Conservation (phyloP, 2,888 invertebrate species). For the Hypomecis atomaria region DNA sequence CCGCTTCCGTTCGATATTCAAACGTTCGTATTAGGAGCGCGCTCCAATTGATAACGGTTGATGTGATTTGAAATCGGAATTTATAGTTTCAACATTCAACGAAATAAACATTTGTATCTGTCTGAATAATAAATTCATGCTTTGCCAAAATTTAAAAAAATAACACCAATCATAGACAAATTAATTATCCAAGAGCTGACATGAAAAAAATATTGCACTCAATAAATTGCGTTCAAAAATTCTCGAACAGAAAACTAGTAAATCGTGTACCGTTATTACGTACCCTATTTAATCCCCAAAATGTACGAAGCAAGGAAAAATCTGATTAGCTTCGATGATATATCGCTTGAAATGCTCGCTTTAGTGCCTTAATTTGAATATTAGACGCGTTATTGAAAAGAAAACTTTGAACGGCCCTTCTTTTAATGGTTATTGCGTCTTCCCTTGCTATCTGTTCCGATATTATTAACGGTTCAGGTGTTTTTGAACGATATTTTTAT, state of each 20-base stretch:
- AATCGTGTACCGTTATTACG: conserved; percentile 40
- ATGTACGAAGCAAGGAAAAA: conserved; percentile 47
- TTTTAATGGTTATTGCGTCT: conserved; percentile 83
- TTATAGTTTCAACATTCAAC: neutral
- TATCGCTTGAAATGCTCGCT: conserved; percentile 77
- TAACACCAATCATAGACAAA: neutral
- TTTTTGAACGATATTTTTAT: conserved; percentile 36
- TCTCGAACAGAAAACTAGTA: conserved; percentile 40
- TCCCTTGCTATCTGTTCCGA: conserved; percentile 61
- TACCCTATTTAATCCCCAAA: conserved; percentile 46
- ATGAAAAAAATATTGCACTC: conserved; percentile 10
- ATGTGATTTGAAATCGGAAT: conserved; percentile 45
- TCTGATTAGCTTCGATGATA: conserved; percentile 73
- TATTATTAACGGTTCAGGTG: conserved; percentile 58
- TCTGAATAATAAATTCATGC: neutral
- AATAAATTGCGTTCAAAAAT: conserved; percentile 36
- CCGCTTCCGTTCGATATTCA: conserved; percentile 84
- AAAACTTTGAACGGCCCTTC: conserved; percentile 77
- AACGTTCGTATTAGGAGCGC: conserved; percentile 76
- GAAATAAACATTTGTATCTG: neutral
- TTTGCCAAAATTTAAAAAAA: neutral
- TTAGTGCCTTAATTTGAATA: conserved; percentile 83
- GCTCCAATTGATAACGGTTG: conserved; percentile 70
- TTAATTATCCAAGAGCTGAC: neutral
- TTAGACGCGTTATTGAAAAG: conserved; percentile 85